A percentile compares a stretch with the other conserved stretches of the same genome.
Evolutionary conservation across 2,113 vertebrate genomes (phyloP).

Genomic region (Helogale parvula): DNA sequence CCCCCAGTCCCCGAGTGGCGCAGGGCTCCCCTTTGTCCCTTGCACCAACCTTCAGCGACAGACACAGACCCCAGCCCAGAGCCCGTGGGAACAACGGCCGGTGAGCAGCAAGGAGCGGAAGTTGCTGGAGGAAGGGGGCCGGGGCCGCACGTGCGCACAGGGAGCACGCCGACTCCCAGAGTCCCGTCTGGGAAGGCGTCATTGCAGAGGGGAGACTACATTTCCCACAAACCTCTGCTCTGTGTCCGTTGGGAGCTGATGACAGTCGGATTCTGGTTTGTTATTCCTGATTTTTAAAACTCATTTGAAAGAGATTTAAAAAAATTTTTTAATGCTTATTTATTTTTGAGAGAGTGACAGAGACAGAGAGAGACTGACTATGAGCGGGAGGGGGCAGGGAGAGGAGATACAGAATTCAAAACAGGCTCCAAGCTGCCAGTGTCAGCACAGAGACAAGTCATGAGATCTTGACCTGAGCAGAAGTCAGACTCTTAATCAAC

Average conservation of each 20-base stretch:
- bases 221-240: background rate
- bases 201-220: background rate
- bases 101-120: fast-evolving
- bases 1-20: too few relatives aligned
- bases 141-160: background rate
- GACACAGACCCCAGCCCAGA: fast-evolving
- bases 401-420: too few relatives aligned
- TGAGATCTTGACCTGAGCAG: too few relatives aligned
- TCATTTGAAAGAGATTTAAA: too few relatives aligned
- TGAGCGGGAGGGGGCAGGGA: too few relatives aligned
- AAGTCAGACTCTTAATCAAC: too few relatives aligned
- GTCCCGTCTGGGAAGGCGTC: fast-evolving
- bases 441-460: too few relatives aligned
- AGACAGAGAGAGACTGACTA: too few relatives aligned
- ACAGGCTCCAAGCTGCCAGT: too few relatives aligned
- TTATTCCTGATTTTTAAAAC: too few relatives aligned
- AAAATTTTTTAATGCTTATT: too few relatives aligned
- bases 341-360: too few relatives aligned
- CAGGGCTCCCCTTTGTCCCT: fast-evolving
- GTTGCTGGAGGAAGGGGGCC: background rate
- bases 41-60: background rate
- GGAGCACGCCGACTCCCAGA: background rate
- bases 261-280: background rate
- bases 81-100: fast-evolving
- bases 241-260: background rate